Evolutionary conservation across 1,140 invertebrate genomes (phyloP).

Genomic region (Diploscapter pachys): DNA sequence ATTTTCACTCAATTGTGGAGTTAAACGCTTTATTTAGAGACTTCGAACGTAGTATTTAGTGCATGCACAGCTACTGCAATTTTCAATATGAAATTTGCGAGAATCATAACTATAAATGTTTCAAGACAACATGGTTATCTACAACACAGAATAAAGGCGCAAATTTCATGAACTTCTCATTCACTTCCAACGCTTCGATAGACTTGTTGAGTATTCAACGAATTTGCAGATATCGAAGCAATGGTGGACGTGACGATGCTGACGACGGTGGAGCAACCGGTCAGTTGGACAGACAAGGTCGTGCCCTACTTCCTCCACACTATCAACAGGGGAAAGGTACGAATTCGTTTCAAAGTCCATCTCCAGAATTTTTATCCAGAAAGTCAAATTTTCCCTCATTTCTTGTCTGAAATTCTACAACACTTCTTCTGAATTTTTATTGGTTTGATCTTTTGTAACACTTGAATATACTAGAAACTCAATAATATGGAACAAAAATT

Average conservation of each 20-base stretch:
- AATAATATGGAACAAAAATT: too few relatives aligned
- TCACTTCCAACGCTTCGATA: neutral
- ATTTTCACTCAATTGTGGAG: too few relatives aligned
- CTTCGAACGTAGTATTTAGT: too few relatives aligned
- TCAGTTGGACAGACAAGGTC: constrained; percentile 52
- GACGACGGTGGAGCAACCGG: constrained; percentile 44
- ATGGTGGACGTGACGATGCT: constrained; percentile 53
- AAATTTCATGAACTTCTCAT: neutral
- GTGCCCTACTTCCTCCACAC: constrained; percentile 55
- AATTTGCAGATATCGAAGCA: constrained; percentile 49
- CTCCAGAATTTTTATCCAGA: constrained; percentile 9
- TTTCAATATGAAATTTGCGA: too few relatives aligned
- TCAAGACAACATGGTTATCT: too few relatives aligned
- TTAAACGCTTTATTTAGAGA: too few relatives aligned
- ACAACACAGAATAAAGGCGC: too few relatives aligned
- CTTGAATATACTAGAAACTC: too few relatives aligned
- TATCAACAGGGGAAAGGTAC: constrained; percentile 48
- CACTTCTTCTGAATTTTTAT: constrained; percentile 19
- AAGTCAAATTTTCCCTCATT: constrained; percentile 3
- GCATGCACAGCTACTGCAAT: too few relatives aligned
- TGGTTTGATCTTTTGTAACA: neutral
- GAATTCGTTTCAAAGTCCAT: neutral
- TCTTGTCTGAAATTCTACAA: constrained; percentile 14
- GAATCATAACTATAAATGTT: too few relatives aligned
- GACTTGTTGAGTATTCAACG: constrained; percentile 41